These are phyloP conservation scores for Orgyia antiqua DNA, from an alignment of 2,888 invertebrate genomes.

Conservation along the genomic window DNA sequence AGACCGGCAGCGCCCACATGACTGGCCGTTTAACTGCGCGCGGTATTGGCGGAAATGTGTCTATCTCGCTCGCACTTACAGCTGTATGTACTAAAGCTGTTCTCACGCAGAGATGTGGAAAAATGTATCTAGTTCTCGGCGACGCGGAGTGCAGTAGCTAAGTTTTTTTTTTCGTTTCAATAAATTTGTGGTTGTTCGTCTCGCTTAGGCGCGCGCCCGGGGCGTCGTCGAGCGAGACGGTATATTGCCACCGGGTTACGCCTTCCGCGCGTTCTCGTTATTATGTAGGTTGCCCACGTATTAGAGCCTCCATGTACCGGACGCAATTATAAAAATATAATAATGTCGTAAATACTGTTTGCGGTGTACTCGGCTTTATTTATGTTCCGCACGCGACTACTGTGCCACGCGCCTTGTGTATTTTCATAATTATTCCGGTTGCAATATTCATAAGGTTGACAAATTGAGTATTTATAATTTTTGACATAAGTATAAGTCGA, in stretches of 20 bases:
- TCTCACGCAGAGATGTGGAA: slow-evolving; percentile 64
- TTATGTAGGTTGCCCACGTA: slow-evolving; percentile 73
- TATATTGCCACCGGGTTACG: slow-evolving; percentile 74
- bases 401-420: too few species aligned
- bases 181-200: slow-evolving; percentile 76
- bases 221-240: slow-evolving; percentile 66
- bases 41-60: slow-evolving; percentile 38
- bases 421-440: too few species aligned
- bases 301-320: slow-evolving; percentile 67
- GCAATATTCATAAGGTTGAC: too few species aligned
- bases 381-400: slow-evolving; percentile 68
- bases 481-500: too few species aligned
- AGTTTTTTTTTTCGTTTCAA: slow-evolving; percentile 73
- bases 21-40: slow-evolving; percentile 64
- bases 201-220: slow-evolving; percentile 71
- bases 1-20: slow-evolving; percentile 77
- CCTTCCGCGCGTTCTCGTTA: slow-evolving; percentile 74
- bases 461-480: too few species aligned
- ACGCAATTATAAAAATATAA: slow-evolving; percentile 69
- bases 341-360: slow-evolving; percentile 70
- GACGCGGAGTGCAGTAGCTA: slow-evolving; percentile 76
- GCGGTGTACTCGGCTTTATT: slow-evolving; percentile 60
- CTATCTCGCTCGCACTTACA: slow-evolving; percentile 45
- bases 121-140: slow-evolving; percentile 78
- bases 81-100: slow-evolving; percentile 30